Base-by-base conservation (phyloP, 2,888 invertebrate genomes). In the Lysandra coridon region DNA sequence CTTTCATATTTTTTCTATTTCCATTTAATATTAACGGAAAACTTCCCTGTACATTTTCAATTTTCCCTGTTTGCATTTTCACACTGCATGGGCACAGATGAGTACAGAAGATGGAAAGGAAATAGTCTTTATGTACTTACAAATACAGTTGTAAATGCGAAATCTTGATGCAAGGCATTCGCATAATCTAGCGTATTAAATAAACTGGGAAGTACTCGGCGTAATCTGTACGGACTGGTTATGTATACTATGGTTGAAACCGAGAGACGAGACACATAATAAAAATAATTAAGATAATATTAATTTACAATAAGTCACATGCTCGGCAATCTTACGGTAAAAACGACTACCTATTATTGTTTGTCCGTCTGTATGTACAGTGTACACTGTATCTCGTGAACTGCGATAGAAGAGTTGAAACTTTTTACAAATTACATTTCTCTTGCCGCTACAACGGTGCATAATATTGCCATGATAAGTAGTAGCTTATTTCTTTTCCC, bases 1-100 rank as follows among this genome's bases (percentile, higher is more conserved):
- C 53, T 17, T 14, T 53, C 57, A 4, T 17, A 4, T 17, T 57
- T 57, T 57, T 57, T 14, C 53, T 53, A 53, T 53, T 53, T 57
- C 14, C 17, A 4, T 23, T n/a, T 4, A 2, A 62, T 6, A 62
- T 7, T 23, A 23, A 62, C 12, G 4, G 33, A 33, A 69, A 69
- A 69, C 69, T 33, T 69, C 33, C 57, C 76, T 57, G 76, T 76
- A 17, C 5, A 53, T 76, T 76, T 76, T 12, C 76, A 37, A 17
- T 17, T 12, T 49, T 49, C 4, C 44, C 73, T n/a, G 74, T 49
- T 53, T 76, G 76, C 76, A 49, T 75, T 75, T 75, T 75, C 75
- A 75, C 75, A 75, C 53, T 44, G 49, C 44, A 75, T 76, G 57
- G 76, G 14, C 57, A 57, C 76, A 57, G 17, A 75, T 57, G 76